Evolutionary conservation across 2,888 invertebrate species (phyloP).

Genomic region (Agriopis marginaria): DNA sequence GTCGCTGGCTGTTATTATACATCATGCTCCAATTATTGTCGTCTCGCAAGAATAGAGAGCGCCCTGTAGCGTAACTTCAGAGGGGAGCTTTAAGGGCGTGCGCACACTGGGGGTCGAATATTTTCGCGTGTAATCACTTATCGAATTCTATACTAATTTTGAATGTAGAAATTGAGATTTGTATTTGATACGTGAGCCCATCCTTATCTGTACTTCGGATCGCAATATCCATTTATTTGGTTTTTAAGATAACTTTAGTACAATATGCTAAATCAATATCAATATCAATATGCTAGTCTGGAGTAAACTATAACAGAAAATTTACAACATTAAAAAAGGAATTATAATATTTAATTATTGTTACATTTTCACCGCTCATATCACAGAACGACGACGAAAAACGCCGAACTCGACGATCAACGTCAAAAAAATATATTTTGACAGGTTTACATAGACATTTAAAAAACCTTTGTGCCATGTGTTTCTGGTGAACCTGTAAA

Average conservation of each 20-base stretch:
- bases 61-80: conserved; percentile 47
- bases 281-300: too few relatives aligned
- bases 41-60: conserved; percentile 60
- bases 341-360: too few relatives aligned
- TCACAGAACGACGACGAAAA: too few relatives aligned
- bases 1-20: conserved; percentile 62
- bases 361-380: too few relatives aligned
- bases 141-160: neutral
- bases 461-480: too few relatives aligned
- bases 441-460: too few relatives aligned
- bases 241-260: neutral
- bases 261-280: too few relatives aligned
- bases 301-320: too few relatives aligned
- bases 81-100: conserved; percentile 22
- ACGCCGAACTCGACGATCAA: too few relatives aligned
- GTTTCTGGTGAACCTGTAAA: too few relatives aligned
- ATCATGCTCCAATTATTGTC: conserved; percentile 71
- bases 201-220: neutral
- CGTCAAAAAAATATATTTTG: too few relatives aligned
- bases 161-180: neutral
- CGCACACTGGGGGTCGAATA: neutral
- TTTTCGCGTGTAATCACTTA: neutral
- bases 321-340: too few relatives aligned
- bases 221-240: neutral
- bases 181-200: neutral